Conservation (phyloP, 2,888 invertebrate species). For the Merodon equestris region DNA sequence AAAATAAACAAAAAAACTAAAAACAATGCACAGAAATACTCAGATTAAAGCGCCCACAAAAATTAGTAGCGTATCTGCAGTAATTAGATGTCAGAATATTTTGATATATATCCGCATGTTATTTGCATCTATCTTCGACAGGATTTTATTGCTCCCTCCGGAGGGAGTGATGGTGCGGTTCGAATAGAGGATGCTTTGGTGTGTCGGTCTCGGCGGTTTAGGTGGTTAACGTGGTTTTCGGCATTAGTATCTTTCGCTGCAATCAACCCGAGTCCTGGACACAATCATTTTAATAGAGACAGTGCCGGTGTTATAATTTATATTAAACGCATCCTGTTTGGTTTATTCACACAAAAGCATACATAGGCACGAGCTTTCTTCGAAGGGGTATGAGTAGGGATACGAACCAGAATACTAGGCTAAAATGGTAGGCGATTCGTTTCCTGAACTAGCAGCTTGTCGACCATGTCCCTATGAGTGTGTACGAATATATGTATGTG, state of each 20-base stretch:
- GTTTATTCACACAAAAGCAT: constrained; percentile 21
- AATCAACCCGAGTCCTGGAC: constrained; percentile 70
- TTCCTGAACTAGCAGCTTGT: constrained; percentile 4
- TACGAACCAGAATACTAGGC: background rate
- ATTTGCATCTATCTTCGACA: constrained; percentile 57
- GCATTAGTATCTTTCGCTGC: constrained; percentile 53
- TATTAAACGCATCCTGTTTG: constrained; percentile 74
- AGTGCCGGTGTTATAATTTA: constrained; percentile 76
- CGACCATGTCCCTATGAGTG: background rate
- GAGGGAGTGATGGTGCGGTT: constrained; percentile 13
- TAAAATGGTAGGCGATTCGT: constrained; percentile 19
- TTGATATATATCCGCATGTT: constrained; percentile 61
- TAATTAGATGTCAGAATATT: constrained; percentile 67
- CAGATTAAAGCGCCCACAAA: constrained; percentile 51
- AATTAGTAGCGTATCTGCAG: constrained; percentile 62
- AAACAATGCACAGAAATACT: constrained; percentile 12
- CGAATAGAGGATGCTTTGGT: constrained; percentile 20
- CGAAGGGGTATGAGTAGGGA: background rate
- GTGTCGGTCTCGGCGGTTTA: constrained; percentile 38
- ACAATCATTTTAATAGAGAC: constrained; percentile 78
- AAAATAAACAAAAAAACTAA: constrained; percentile 28
- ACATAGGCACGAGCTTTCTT: background rate
- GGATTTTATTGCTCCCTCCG: constrained; percentile 54
- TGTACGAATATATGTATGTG: background rate
- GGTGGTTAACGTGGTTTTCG: constrained; percentile 53